Conservation (phyloP, 30 jellyfish, hydroid and myxozoan genomes). For the Chrysaora quinquecirrha region DNA sequence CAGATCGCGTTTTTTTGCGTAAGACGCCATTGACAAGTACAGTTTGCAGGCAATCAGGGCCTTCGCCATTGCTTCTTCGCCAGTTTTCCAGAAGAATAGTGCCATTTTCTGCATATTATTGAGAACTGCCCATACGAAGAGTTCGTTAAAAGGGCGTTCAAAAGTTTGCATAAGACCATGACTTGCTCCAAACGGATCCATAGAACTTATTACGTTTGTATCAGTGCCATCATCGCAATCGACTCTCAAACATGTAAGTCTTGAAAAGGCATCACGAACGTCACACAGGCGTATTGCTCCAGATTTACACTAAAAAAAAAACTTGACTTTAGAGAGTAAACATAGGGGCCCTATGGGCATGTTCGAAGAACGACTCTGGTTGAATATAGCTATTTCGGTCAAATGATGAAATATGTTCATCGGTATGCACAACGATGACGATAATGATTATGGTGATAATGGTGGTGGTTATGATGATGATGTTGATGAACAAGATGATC, state of each 20-base stretch:
- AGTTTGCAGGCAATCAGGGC: constrained; percentile 78
- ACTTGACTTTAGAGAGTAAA: no score
- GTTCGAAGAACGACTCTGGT: no score
- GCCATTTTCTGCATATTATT: constrained; percentile 92
- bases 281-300: constrained; percentile 52
- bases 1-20: constrained; percentile 67
- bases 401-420: no score
- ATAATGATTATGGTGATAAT: no score
- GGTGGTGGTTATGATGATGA: no score
- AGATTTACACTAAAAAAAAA: constrained; percentile 21
- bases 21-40: constrained; percentile 64
- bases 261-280: not conserved
- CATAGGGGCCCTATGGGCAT: no score
- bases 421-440: no score
- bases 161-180: constrained; percentile 6
- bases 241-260: constrained; percentile 24
- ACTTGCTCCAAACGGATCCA: no score
- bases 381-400: no score
- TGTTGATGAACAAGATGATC: no score
- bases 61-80: constrained; percentile 82
- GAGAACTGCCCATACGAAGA: constrained; percentile 90
- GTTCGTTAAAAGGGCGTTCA: constrained; percentile 59
- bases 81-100: constrained; percentile 73
- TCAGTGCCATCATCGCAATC: not conserved
- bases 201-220: not conserved